Evolutionary conservation across 2,797 vertebrate genomes (phyloP), one percentile per base, ranked within the genome.

Genomic region (Setipinna tenuifilis): DNA sequence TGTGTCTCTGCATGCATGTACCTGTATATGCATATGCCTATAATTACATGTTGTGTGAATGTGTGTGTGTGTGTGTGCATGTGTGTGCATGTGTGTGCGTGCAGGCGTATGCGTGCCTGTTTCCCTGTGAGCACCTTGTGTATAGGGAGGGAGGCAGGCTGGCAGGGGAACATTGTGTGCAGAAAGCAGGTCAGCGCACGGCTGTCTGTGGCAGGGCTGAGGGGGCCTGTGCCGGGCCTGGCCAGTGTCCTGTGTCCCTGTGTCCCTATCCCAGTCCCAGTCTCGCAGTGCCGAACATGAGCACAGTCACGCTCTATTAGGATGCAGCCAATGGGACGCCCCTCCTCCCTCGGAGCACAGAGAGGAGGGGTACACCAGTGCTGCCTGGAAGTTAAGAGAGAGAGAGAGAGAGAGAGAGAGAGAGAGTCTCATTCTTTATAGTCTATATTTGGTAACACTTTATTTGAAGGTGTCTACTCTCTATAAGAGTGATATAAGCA

Each of bases 121-220:
- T 17, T 41, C 31, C 17, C 71, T 31, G 68, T 75, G 65, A 41
- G 85, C 93, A 94, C 93, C 95, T 96, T 95, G 90, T 91, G 93
- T 95, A 92, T 91, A 91, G 91, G 89, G 83, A 87, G n/a, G n/a
- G n/a, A 9, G 50, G 50, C 2, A 3, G 65, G 50, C 31, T 1
- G 88, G 28, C 82, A 80, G 58, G 90, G 87, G 88, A 91, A 91
- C 90, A 91, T 89, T 92, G 92, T 93, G 94, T 94, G 86, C 87
- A 44, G 88, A 92, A 92, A 92, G 87, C 92, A 87, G 93, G 91
- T 94, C 93, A 28, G 85, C 50, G 91, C 44, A 17, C 44, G 6
- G 84, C 86, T 28, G 85, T 88, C 86, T 89, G 90, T 86, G 91
- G 91, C 92, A 93, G 93, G 93, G 90, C 91, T 2, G 71, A 78